Conservation (phyloP, 2,113 vertebrate genomes). For the Mirza zaza region DNA sequence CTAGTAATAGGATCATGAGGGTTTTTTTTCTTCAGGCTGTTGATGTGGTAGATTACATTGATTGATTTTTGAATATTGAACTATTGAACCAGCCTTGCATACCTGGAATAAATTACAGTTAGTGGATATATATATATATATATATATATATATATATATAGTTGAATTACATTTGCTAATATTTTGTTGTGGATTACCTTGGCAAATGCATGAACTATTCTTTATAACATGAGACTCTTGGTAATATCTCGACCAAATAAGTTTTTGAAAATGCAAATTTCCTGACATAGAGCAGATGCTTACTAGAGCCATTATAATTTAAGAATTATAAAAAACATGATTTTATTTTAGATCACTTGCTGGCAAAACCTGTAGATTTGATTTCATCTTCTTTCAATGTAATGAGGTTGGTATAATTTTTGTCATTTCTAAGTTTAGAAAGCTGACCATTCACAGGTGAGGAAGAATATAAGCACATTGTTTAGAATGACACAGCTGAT, state of each 20-base stretch:
- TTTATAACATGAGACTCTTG: background rate
- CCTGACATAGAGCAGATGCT: background rate
- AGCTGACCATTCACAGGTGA: background rate
- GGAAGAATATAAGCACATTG: background rate
- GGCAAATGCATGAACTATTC: background rate
- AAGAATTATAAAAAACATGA: background rate
- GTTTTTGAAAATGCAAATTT: background rate
- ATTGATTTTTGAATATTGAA: background rate
- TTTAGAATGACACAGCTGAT: background rate
- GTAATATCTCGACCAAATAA: background rate
- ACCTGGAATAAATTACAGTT: background rate
- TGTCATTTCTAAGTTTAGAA: background rate
- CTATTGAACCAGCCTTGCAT: background rate
- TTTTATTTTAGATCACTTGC: background rate
- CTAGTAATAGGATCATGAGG: background rate
- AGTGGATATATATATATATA: no score
- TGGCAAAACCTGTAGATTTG: background rate
- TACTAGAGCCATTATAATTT: background rate
- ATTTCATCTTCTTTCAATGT: background rate
- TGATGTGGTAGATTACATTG: background rate
- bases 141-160: no score
- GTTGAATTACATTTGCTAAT: background rate
- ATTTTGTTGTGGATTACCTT: background rate
- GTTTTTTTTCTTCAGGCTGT: background rate
- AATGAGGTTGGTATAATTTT: background rate